Conservation (phyloP, 2,888 invertebrate genomes). For the Ditula angustiorana region DNA sequence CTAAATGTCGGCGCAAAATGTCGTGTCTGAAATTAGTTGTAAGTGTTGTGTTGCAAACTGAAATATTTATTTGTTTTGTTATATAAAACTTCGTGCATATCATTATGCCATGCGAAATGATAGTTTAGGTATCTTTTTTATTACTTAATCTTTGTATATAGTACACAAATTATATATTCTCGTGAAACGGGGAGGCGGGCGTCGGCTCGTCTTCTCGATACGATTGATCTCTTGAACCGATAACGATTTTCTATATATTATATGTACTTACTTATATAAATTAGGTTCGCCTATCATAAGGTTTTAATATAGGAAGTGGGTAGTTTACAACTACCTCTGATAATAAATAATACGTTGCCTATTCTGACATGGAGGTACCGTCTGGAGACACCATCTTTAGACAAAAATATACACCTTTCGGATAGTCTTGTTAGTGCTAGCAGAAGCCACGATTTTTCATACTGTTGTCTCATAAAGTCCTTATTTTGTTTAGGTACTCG, state of each 20-base stretch:
- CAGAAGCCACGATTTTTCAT: background rate
- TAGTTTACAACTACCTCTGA: background rate
- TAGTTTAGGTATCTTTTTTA: slow-evolving; percentile 6
- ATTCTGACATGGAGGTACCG: background rate
- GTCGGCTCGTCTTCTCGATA: slow-evolving; percentile 13
- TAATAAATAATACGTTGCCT: background rate
- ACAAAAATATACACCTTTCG: background rate
- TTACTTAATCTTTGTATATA: slow-evolving; percentile 22
- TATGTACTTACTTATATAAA: too few relatives aligned
- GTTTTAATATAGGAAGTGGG: background rate
- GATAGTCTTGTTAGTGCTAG: background rate
- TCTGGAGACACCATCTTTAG: too few relatives aligned
- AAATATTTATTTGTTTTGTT: background rate
- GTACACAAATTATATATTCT: slow-evolving; percentile 17
- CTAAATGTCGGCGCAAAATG: too few relatives aligned
- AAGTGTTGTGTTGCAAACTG: background rate
- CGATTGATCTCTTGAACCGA: slow-evolving; percentile 38
- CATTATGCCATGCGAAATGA: background rate
- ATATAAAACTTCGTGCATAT: background rate
- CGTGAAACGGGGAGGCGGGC: slow-evolving; percentile 19
- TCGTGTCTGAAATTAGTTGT: background rate
- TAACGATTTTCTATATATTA: slow-evolving; percentile 26
- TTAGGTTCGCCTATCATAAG: background rate
- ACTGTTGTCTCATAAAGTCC: background rate
- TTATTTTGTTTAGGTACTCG: too few relatives aligned